Evolutionary conservation across 2,797 vertebrate genomes (phyloP), one percentile per base, ranked within the genome.

Genomic region (Intellagama lesueurii): DNA sequence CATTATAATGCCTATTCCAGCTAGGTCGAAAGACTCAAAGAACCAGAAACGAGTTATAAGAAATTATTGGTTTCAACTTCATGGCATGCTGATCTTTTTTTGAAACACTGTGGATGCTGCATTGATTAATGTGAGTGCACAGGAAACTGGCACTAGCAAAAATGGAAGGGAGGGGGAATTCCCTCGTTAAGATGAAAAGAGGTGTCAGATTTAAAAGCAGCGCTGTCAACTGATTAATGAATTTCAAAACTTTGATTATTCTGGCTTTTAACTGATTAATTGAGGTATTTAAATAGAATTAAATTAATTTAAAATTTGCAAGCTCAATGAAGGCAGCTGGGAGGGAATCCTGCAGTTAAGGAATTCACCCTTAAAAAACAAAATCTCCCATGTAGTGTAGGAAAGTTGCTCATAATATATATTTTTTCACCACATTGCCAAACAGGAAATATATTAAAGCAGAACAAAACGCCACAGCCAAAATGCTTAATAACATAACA

Each of bases 91-190:
- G 28, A n/a, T 47, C 83, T 90, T 1, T 22, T 81, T 35, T 35
- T 85, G 93, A 91, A 87, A 85, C 30, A 90, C 64, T 87, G 79
- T 12, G 44, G 92, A 93, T 92, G 93, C 86, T 93, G 93, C 89
- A 92, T 24, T 94, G 93, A 95, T 95, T 96, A 95, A 94, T 93
- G 90, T 0, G 35, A 90, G 89, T 0, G 14, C 79, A 91, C 91
- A 70, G 88, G 95, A 93, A 93, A 94, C 89, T 91, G 91, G 94
- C 88, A 6, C 6, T 35, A 86, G 78, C 7, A 91, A 93, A 92
- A 92, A 60, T 0, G 22, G 12, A 86, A 88, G 85, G 4, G 24
- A 12, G 14, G 70, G 69, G 35, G 8, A 75, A 32, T 1, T 5
- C 70, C 44, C 88, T 84, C 85, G 30, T 83, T 88, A 85, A 52